Conservation (phyloP, 2,797 vertebrate species). For the Cuniculus paca region DNA sequence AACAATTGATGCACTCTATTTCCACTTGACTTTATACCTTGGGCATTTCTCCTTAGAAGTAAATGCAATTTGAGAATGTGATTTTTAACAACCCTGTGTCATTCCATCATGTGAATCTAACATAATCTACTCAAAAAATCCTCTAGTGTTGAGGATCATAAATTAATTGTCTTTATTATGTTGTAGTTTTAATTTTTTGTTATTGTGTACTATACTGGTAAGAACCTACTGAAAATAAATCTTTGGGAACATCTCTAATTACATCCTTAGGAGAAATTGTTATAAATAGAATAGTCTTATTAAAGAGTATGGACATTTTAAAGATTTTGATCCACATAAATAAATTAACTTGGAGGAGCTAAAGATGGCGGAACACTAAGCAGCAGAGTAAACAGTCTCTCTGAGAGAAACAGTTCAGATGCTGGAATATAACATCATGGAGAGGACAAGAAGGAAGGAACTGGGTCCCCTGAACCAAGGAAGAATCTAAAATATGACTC, state of each 20-base stretch:
- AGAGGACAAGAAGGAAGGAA: too few relatives aligned
- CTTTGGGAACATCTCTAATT: slow-evolving; percentile 69
- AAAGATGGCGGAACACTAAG: too few relatives aligned
- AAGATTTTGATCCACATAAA: slow-evolving; percentile 72
- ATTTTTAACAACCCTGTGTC: slow-evolving; percentile 65
- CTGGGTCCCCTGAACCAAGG: too few relatives aligned
- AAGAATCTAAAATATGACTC: too few relatives aligned
- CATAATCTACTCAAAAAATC: slow-evolving; percentile 59
- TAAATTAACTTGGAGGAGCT: too few relatives aligned
- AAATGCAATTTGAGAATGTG: slow-evolving; percentile 52
- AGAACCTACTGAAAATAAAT: slow-evolving; percentile 70
- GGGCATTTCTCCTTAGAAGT: slow-evolving; percentile 49
- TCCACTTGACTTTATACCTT: slow-evolving; percentile 49
- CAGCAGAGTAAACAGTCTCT: too few relatives aligned
- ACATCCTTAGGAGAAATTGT: slow-evolving; percentile 72
- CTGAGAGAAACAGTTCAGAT: too few relatives aligned
- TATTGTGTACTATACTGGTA: not conserved
- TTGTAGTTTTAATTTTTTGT: slow-evolving; percentile 31
- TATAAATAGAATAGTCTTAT: slow-evolving; percentile 71
- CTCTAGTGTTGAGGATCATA: not conserved
- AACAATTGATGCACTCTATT: slow-evolving; percentile 16
- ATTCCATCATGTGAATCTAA: slow-evolving; percentile 30
- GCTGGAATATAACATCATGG: too few relatives aligned
- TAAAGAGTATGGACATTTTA: slow-evolving; percentile 61
- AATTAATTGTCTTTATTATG: slow-evolving; percentile 58